These are phyloP conservation scores for Aproaerema taeniolella DNA, from an alignment of 2,888 invertebrate genomes.

Conservation along the genomic window DNA sequence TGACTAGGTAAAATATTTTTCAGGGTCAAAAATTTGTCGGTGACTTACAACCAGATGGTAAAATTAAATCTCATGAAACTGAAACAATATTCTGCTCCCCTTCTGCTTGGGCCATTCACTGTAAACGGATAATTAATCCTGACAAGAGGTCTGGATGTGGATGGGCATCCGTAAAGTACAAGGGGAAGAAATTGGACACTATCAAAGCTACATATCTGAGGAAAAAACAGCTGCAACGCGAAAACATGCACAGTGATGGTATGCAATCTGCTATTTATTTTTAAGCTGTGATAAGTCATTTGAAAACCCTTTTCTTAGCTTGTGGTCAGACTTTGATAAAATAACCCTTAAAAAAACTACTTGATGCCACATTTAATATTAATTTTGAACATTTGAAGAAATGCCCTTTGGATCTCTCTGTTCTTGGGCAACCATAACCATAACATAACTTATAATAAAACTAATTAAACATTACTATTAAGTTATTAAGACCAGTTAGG, in stretches of 20 bases:
- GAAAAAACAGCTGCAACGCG: conserved; percentile 79
- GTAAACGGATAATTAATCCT: conserved; percentile 93
- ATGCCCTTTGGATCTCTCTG: too few species aligned
- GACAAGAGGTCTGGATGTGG: conserved; percentile 95
- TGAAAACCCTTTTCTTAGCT: too few species aligned
- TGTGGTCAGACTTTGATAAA: too few species aligned
- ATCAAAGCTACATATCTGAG: conserved; percentile 92
- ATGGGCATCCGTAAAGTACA: conserved; percentile 94
- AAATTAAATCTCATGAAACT: conserved; percentile 92
- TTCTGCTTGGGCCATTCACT: conserved; percentile 95
- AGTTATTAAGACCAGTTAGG: too few species aligned
- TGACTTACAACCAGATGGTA: conserved; percentile 90
- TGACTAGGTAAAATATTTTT: too few species aligned
- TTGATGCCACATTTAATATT: too few species aligned
- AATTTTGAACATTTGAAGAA: too few species aligned
- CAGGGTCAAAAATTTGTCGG: conserved; percentile 94
- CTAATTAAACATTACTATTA: too few species aligned
- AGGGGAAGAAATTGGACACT: conserved; percentile 90
- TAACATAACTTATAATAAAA: too few species aligned
- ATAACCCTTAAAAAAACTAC: too few species aligned
- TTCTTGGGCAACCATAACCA: too few species aligned
- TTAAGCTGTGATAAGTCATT: too few species aligned
- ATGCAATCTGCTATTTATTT: conserved; percentile 17
- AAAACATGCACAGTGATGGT: conserved; percentile 72
- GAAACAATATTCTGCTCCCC: conserved; percentile 92